phyloP scores from a whole-genome alignment of 2,888 invertebrate species.

The Serripes groenlandicus region DNA sequence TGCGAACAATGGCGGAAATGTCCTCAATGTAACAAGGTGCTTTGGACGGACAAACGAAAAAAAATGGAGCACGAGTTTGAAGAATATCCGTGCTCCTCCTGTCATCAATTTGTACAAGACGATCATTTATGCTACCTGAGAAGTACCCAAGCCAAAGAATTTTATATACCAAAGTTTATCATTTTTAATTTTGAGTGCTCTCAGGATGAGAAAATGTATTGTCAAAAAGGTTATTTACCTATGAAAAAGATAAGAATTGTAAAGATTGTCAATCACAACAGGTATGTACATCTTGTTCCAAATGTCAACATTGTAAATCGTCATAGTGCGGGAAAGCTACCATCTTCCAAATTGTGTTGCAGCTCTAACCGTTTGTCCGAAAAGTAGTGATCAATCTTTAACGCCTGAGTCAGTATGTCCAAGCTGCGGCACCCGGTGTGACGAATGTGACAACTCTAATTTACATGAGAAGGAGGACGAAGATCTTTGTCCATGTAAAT shows the following conservation, averaged over 20 bases:
- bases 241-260: too few relatives aligned
- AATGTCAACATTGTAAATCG: constrained; percentile 33
- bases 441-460: constrained; percentile 38
- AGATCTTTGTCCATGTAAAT: constrained; percentile 49
- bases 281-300: constrained; percentile 28
- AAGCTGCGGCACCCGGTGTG: constrained; percentile 41
- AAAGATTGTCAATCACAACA: constrained; percentile 32
- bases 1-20: constrained; percentile 37
- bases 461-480: constrained; percentile 31
- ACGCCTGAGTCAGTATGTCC: constrained; percentile 37
- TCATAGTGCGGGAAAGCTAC: constrained; percentile 46
- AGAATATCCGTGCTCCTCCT: constrained; percentile 31
- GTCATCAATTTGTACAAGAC: constrained; percentile 11
- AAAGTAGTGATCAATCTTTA: constrained; percentile 30
- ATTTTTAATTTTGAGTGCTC: constrained; percentile 46
- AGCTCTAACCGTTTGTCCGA: constrained; percentile 38
- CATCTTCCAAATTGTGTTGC: constrained; percentile 50
- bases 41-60: constrained; percentile 12
- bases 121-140: constrained; percentile 44
- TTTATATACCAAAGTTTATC: constrained; percentile 33
- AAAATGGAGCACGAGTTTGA: constrained; percentile 32
- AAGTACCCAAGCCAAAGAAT: constrained; percentile 26
- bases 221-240: constrained; percentile 21
- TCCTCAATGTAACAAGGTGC: constrained; percentile 26
- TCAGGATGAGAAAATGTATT: constrained; percentile 32